Evolutionary conservation across 2,888 invertebrate genomes (phyloP).

Genomic region (Cynaeus angustus): DNA sequence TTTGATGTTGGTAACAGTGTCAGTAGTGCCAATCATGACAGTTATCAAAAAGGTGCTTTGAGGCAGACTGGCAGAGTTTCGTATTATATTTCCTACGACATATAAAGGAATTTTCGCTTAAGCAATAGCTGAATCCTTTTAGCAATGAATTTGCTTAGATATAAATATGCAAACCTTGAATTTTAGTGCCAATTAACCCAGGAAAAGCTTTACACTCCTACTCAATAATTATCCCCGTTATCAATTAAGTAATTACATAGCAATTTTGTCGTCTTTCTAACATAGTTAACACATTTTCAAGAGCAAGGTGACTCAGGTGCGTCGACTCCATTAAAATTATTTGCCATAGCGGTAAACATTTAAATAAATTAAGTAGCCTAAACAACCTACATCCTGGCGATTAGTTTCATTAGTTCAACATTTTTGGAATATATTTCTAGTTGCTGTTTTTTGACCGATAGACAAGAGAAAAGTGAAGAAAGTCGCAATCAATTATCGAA

Average conservation of each 20-base stretch:
- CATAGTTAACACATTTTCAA: slow-evolving; percentile 22
- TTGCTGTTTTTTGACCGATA: neutral
- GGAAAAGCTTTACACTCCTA: neutral
- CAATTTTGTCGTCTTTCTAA: slow-evolving; percentile 8
- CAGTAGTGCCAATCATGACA: too few relatives aligned
- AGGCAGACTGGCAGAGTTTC: too few relatives aligned
- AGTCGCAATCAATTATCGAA: neutral
- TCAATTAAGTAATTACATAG: slow-evolving; percentile 24
- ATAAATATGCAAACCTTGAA: neutral
- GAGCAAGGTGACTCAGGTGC: slow-evolving; percentile 33
- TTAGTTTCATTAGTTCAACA: slow-evolving; percentile 24
- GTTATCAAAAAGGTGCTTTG: too few relatives aligned
- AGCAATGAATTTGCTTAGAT: too few relatives aligned
- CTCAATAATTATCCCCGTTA: neutral
- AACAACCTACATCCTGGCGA: slow-evolving; percentile 23
- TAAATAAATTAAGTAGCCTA: slow-evolving; percentile 21
- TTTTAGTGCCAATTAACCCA: neutral
- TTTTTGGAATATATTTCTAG: slow-evolving; percentile 28
- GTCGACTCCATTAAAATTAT: slow-evolving; percentile 24
- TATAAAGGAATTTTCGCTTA: too few relatives aligned
- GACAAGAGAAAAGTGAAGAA: slow-evolving; percentile 15
- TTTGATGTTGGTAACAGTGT: too few relatives aligned
- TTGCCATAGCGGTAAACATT: slow-evolving; percentile 32
- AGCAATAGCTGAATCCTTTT: too few relatives aligned
- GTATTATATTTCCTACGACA: too few relatives aligned